Evolutionary conservation across 2,888 invertebrate species (phyloP).

Genomic region (Pyrochroa serraticornis): DNA sequence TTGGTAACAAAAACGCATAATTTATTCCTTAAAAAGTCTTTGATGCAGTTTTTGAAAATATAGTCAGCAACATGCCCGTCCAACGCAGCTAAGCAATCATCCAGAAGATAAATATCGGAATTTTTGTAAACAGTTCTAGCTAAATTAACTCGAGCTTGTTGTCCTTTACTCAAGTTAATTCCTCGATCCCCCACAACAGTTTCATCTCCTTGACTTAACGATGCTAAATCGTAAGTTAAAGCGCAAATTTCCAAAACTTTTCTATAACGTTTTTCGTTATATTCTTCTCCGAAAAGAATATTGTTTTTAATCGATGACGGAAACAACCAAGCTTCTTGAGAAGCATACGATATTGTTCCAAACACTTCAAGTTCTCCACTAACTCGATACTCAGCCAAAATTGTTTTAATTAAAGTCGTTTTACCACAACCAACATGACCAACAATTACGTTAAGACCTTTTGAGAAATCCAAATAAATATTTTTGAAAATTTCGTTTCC

Average conservation of each 20-base stretch:
- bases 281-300: slow-evolving; percentile 73
- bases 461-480: slow-evolving; percentile 56
- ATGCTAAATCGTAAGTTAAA: slow-evolving; percentile 71
- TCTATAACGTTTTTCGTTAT: slow-evolving; percentile 62
- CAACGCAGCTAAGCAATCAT: slow-evolving; percentile 89
- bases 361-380: slow-evolving; percentile 56
- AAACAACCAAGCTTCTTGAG: slow-evolving; percentile 69
- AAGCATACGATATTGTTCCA: slow-evolving; percentile 63
- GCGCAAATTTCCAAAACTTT: slow-evolving; percentile 71
- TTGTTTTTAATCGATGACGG: slow-evolving; percentile 72
- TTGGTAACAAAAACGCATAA: slow-evolving; percentile 76
- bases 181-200: slow-evolving; percentile 81
- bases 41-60: slow-evolving; percentile 80
- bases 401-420: slow-evolving; percentile 56
- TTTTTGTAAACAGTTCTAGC: slow-evolving; percentile 83
- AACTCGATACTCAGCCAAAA: slow-evolving; percentile 56
- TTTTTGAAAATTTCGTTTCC: slow-evolving; percentile 53
- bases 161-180: slow-evolving; percentile 75
- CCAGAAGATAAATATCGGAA: slow-evolving; percentile 82
- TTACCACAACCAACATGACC: slow-evolving; percentile 76
- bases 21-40: slow-evolving; percentile 65
- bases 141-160: slow-evolving; percentile 84
- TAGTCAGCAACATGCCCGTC: slow-evolving; percentile 85
- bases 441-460: slow-evolving; percentile 62
- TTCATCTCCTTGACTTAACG: slow-evolving; percentile 77